These are phyloP conservation scores for Rhynchonycteris naso DNA, from an alignment of 2,797 vertebrate species.

Conservation along the genomic window DNA sequence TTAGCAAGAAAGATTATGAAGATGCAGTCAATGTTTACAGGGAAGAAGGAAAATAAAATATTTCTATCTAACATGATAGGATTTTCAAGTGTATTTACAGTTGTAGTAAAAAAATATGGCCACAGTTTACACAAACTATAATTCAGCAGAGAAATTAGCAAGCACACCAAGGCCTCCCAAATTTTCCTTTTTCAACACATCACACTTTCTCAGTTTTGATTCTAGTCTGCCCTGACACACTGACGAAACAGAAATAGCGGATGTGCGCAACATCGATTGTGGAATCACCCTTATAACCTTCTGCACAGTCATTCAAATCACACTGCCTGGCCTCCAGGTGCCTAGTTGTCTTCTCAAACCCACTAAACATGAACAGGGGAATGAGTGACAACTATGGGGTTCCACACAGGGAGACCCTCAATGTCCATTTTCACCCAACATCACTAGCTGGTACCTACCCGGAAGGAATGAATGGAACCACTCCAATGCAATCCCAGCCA, in stretches of 20 bases:
- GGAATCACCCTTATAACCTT: slow-evolving; percentile 52
- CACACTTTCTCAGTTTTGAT: slow-evolving; percentile 54
- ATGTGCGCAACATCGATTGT: slow-evolving; percentile 37
- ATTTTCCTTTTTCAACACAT: slow-evolving; percentile 59
- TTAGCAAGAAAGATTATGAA: slow-evolving; percentile 54
- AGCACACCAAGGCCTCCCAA: slow-evolving; percentile 28
- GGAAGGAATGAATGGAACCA: slow-evolving; percentile 82
- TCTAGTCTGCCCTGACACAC: slow-evolving; percentile 65
- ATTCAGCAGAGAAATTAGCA: slow-evolving; percentile 59
- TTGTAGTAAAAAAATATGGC: slow-evolving; percentile 48
- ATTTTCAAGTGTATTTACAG: slow-evolving; percentile 44
- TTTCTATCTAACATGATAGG: slow-evolving; percentile 27
- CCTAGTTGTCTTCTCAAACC: slow-evolving; percentile 57
- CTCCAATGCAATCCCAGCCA: slow-evolving; percentile 82
- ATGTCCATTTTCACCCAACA: slow-evolving; percentile 72
- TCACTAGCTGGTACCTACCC: slow-evolving; percentile 82
- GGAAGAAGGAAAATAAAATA: slow-evolving; percentile 56
- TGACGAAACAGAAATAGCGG: slow-evolving; percentile 26
- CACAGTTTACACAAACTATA: slow-evolving; percentile 45
- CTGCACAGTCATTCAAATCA: slow-evolving; percentile 60
- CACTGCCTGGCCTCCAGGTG: slow-evolving; percentile 68
- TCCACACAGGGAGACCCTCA: slow-evolving; percentile 67
- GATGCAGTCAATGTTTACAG: slow-evolving; percentile 43
- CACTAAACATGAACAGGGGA: slow-evolving; percentile 43
- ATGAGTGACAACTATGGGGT: slow-evolving; percentile 49